Percentiles rank a stretch among this genome's conserved stretches.
Conservation (phyloP, 2,113 vertebrate genomes). For the Heloderma charlesbogerti region DNA sequence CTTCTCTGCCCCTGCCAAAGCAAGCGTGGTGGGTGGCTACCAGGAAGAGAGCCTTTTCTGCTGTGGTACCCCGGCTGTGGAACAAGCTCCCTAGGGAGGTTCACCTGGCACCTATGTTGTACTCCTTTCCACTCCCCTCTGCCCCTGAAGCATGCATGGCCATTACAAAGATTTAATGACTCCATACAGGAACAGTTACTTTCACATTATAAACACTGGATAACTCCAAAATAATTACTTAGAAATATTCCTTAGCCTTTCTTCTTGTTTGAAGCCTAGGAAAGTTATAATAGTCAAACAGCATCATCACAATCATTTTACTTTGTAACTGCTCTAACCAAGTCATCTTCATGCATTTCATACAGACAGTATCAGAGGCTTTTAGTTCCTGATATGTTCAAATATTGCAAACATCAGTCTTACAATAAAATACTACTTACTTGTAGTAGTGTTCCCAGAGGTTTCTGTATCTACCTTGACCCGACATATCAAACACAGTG, state of each 20-base stretch:
- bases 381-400: not conserved
- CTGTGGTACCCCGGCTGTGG: too few relatives aligned
- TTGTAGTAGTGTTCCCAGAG: conserved; percentile 99
- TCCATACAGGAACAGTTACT: not conserved
- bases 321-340: not conserved
- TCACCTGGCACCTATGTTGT: too few relatives aligned
- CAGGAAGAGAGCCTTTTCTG: too few relatives aligned
- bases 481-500: conserved; percentile 99
- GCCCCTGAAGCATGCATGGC: not conserved
- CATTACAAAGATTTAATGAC: not conserved
- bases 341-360: not conserved
- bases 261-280: not conserved
- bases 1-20: too few relatives aligned
- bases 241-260: not conserved
- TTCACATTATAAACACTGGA: not conserved
- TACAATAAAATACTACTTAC: conserved; percentile 79
- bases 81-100: too few relatives aligned
- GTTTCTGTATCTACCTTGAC: conserved; percentile 97
- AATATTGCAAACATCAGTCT: conserved; percentile 26
- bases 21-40: too few relatives aligned
- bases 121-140: not conserved
- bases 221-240: not conserved
- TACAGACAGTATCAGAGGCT: not conserved
- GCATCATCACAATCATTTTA: not conserved
- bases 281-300: not conserved